These are phyloP conservation scores for Spisula solida DNA, from an alignment of 2,888 invertebrate genomes.

Conservation along the genomic window DNA sequence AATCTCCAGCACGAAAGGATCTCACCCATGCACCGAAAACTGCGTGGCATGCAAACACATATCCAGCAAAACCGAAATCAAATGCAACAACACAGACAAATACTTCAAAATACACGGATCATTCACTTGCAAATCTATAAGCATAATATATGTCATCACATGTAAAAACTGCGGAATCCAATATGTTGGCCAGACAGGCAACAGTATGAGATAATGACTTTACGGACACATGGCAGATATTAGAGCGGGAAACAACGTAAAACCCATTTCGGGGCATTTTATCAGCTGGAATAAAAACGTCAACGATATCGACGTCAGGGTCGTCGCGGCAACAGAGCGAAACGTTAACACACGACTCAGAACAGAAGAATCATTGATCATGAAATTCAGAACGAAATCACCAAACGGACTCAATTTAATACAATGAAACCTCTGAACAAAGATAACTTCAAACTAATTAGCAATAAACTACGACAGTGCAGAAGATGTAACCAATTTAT, in stretches of 20 bases:
- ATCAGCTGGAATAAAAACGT: background rate
- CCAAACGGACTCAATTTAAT: background rate
- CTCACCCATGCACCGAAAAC: too few relatives aligned
- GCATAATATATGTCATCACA: background rate
- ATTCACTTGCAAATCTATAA: too few relatives aligned
- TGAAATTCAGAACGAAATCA: background rate
- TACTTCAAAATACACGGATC: background rate
- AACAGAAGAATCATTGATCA: slow-evolving; percentile 12
- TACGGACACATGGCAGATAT: slow-evolving; percentile 6
- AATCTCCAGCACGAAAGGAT: too few relatives aligned
- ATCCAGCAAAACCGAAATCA: background rate
- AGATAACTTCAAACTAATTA: too few relatives aligned
- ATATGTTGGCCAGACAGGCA: slow-evolving; percentile 12
- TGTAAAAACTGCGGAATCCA: slow-evolving; percentile 6
- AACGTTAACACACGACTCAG: slow-evolving; percentile 11
- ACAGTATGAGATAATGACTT: background rate
- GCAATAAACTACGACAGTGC: too few relatives aligned
- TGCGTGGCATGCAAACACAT: too few relatives aligned
- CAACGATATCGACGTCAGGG: background rate
- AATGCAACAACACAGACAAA: background rate
- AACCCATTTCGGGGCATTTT: slow-evolving; percentile 16
- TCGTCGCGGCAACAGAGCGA: background rate
- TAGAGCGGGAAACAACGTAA: background rate
- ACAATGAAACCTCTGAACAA: background rate
- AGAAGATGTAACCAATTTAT: too few relatives aligned